Base-by-base conservation (phyloP, 2,888 invertebrate species). In the Rhingia rostrata region DNA sequence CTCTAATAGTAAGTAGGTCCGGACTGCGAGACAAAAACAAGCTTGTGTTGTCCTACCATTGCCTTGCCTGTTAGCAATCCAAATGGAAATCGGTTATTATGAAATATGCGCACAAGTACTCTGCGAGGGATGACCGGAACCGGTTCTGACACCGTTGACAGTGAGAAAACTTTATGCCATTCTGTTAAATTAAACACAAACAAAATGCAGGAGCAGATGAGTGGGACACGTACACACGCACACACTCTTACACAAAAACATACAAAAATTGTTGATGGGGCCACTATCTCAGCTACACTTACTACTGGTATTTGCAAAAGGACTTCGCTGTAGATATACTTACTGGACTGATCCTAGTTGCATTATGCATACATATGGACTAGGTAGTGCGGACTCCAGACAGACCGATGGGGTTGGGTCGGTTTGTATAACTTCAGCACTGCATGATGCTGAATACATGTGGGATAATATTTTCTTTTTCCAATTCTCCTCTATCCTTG, bases 31-130 rank as follows among this genome's bases (percentile, higher is more conserved):
- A 45, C 61, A 37, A 43, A 33, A 60, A 54, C 64, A 53, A 56
- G 58, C 56, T 72, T 60, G 22, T 43, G 66, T 67, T 81, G 69
- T 67, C 47, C 64, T 58, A 58, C 61, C 58, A 54, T 30, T 72
- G 43, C 54, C 61, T 14, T 73, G 64, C 69, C 69, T 79, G 69
- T 79, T 79, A 74, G 78, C 69, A 79, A 79, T 84, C 73, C 79
- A 74, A 78, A 79, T 74, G 79, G 64, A 79, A 73, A 84, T 84
- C 69, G 83, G 73, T 84, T 84, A 79, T 84, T 79, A 84, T 84
- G 79, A 84, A 84, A 84, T 84, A 84, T 79, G 74, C 54, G 49
- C 66, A 39, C 47, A 4, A 61, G 41, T 49, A 32, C 5, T 12
- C 4, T 12, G 41, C 14, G 6, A 4, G 14, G 41, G 32, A 30